Percentiles rank a stretch among this genome's conserved stretches.
Conservation (phyloP, 2,113 vertebrate genomes). For the Bungarus multicinctus region DNA sequence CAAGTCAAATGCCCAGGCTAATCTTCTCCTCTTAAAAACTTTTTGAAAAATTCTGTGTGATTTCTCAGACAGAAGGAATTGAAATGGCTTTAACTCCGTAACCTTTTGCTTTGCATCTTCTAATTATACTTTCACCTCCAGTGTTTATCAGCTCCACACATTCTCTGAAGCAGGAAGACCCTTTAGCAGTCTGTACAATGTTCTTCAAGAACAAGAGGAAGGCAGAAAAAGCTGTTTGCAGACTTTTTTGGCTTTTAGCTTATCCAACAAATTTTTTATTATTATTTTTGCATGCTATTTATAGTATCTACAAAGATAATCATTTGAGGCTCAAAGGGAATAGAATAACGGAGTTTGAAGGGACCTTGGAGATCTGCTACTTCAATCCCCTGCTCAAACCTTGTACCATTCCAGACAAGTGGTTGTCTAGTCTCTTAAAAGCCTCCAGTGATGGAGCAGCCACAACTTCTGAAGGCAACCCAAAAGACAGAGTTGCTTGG, state of each 20-base stretch:
- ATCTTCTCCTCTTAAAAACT: slow-evolving; percentile 29
- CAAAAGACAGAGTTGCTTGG: background rate
- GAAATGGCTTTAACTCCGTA: slow-evolving; percentile 16
- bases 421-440: background rate
- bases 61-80: slow-evolving; percentile 38
- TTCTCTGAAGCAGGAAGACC: slow-evolving; percentile 33
- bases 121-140: slow-evolving; percentile 49
- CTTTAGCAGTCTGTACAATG: slow-evolving; percentile 14
- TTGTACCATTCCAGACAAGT: background rate
- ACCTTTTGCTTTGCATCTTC: slow-evolving; percentile 42
- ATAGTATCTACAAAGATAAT: background rate
- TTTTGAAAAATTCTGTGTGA: slow-evolving; percentile 27
- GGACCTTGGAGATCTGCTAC: too few species aligned
- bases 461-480: background rate
- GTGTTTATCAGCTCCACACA: slow-evolving; percentile 50
- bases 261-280: slow-evolving; percentile 17
- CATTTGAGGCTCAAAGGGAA: background rate
- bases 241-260: slow-evolving; percentile 14
- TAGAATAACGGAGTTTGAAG: background rate
- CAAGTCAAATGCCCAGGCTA: slow-evolving; percentile 1
- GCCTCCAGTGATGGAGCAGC: background rate
- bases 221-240: background rate
- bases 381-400: background rate
- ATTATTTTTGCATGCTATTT: background rate
- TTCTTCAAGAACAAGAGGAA: background rate